Evolutionary conservation across 2,113 vertebrate genomes (phyloP), one percentile per base, ranked within the genome.

Genomic region (Octodon degus): DNA sequence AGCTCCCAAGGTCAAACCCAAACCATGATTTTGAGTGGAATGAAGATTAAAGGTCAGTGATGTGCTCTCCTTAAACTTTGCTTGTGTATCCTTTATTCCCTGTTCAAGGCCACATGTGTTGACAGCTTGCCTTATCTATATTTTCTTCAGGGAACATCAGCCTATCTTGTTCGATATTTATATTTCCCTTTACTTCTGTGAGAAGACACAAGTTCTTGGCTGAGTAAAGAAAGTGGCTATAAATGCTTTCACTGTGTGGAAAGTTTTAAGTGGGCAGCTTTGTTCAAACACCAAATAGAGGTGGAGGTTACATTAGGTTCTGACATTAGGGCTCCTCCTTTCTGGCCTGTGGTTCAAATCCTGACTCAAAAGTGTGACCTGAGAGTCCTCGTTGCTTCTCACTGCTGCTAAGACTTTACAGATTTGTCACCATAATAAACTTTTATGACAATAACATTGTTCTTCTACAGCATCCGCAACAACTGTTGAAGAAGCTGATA

Each of bases 371-470:
- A 55, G 20, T 22, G 11, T 20, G 17, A 47, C 47, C 67, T 32
- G 40, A 25, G 32, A 47, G 27, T 77, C 40, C 77, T 76, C 43
- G 7, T 70, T 72, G 27, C 2, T 74, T 88, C 43, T 97, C 93
- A 19, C 43, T 34, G n/a, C 37, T 88, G 89, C 58, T 86, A 82
- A 91, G 83, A 87, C 30, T 88, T 96, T n/a, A 14, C 32, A 25
- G 27, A 40, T 67, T 77, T 90, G 90, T 10, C 13, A 37, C 30
- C 16, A 11, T 50, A 96, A 82, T 58, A 90, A 70, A 24, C 34
- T 34, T 91, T 80, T 60, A 87, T 20, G 20, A 22, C 40, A 62
- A 40, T 50, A 87, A 50, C 30, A 34, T 16, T 90, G 17, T 67
- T 93, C 16, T 76, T 65, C 30, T 76, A n/a, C 67, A 70, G 22